Evolutionary conservation across 2,113 vertebrate species (phyloP).

Genomic region (Nothobranchius kuhntae): DNA sequence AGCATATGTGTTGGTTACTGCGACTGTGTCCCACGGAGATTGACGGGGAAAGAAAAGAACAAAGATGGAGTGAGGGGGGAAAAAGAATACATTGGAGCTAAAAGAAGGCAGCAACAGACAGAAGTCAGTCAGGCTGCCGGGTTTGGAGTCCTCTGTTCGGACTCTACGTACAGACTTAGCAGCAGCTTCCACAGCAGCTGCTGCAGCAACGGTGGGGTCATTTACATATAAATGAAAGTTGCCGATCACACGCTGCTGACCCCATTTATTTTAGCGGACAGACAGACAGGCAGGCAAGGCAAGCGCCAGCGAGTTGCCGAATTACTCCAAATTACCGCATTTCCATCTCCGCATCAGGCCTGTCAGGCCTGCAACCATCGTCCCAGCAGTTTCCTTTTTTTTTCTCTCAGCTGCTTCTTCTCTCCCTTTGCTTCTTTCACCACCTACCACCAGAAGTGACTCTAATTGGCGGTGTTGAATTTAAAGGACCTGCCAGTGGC

Average conservation of each 20-base stretch:
- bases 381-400: constrained; percentile 53
- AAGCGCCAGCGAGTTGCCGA: constrained; percentile 79
- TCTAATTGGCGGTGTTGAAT: constrained; percentile 82
- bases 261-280: constrained; percentile 84
- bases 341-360: constrained; percentile 82
- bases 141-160: constrained; percentile 32
- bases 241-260: constrained; percentile 84
- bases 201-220: constrained; percentile 77
- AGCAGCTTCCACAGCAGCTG: constrained; percentile 66
- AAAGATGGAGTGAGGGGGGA: constrained; percentile 11
- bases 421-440: constrained; percentile 26
- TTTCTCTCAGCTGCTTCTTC: not conserved
- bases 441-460: constrained; percentile 71
- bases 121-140: constrained; percentile 25
- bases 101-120: constrained; percentile 26
- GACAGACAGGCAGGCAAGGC: constrained; percentile 81
- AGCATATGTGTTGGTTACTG: constrained; percentile 7
- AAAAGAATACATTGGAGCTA: constrained; percentile 11
- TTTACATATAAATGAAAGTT: constrained; percentile 90
- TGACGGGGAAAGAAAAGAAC: constrained; percentile 7
- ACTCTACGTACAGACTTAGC: constrained; percentile 60
- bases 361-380: constrained; percentile 79
- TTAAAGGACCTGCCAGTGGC: constrained; percentile 79
- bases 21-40: constrained; percentile 1
- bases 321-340: constrained; percentile 86